A percentile compares a stretch with the other conserved stretches of the same genome.
Conservation (phyloP, 2,888 invertebrate genomes). For the Callinectes sapidus region DNA sequence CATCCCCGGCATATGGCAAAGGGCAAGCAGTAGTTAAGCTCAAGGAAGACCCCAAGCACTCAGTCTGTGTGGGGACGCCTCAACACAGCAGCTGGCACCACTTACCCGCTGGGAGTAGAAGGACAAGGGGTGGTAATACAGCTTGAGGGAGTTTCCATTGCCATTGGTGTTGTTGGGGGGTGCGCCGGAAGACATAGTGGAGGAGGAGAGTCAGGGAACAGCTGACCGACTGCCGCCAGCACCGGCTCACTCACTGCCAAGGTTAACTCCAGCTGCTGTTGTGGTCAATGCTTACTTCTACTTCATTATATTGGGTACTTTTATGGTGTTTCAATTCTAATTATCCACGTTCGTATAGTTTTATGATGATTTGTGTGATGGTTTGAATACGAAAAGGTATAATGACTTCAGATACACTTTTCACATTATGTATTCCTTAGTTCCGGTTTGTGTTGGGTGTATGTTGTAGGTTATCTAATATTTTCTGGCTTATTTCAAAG, state of each 20-base stretch:
- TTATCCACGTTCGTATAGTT: no score
- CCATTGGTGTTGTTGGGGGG: slow-evolving; percentile 43
- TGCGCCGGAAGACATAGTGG: background rate
- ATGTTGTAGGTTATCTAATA: no score
- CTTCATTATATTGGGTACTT: background rate
- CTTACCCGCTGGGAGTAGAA: slow-evolving; percentile 60
- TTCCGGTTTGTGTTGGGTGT: no score
- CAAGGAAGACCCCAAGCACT: background rate
- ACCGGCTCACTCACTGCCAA: background rate
- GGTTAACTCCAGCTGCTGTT: background rate
- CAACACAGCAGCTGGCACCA: background rate
- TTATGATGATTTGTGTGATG: no score
- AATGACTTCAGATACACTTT: no score
- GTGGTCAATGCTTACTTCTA: background rate
- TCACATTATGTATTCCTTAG: no score
- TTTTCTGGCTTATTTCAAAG: no score
- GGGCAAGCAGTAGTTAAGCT: background rate
- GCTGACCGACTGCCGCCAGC: background rate
- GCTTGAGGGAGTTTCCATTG: slow-evolving; percentile 60
- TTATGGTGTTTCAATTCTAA: background rate
- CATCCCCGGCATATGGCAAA: background rate
- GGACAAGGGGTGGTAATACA: slow-evolving; percentile 49
- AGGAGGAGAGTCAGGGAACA: background rate
- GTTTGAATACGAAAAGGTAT: no score
- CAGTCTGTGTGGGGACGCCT: background rate